Conservation (phyloP, 2,797 vertebrate species). For the Tragelaphus oryx region DNA sequence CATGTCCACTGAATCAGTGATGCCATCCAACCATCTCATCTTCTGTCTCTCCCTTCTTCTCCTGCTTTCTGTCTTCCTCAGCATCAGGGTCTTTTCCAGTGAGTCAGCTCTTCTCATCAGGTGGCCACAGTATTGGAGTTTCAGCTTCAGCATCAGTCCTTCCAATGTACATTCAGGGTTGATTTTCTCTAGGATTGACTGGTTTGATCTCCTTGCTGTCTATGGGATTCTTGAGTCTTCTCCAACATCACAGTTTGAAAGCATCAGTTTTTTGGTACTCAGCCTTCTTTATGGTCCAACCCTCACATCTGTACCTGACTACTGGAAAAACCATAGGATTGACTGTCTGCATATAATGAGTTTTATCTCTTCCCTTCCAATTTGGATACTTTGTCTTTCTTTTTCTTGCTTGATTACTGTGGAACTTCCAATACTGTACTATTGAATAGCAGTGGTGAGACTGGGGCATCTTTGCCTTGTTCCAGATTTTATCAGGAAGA, state of each 20-base stretch:
- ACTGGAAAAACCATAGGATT: background rate
- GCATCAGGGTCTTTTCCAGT: background rate
- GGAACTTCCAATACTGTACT: background rate
- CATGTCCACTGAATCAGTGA: background rate
- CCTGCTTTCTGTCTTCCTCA: background rate
- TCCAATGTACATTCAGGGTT: background rate
- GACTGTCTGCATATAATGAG: background rate
- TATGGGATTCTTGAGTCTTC: background rate
- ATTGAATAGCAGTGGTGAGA: background rate
- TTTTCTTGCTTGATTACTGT: background rate
- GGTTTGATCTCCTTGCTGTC: background rate
- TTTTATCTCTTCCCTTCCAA: background rate
- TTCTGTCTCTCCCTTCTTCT: background rate
- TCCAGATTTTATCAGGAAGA: background rate
- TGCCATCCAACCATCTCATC: background rate
- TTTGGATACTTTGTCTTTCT: background rate
- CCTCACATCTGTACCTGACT: background rate
- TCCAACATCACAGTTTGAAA: background rate
- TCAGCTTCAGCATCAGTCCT: background rate
- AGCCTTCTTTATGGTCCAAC: background rate
- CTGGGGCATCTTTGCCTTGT: background rate
- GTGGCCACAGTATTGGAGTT: background rate
- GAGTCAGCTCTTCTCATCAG: background rate
- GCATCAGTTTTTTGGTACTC: background rate
- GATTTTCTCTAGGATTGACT: background rate